Evolutionary conservation across 2,888 invertebrate genomes (phyloP).

Genomic region (Ophion slaviceki): DNA sequence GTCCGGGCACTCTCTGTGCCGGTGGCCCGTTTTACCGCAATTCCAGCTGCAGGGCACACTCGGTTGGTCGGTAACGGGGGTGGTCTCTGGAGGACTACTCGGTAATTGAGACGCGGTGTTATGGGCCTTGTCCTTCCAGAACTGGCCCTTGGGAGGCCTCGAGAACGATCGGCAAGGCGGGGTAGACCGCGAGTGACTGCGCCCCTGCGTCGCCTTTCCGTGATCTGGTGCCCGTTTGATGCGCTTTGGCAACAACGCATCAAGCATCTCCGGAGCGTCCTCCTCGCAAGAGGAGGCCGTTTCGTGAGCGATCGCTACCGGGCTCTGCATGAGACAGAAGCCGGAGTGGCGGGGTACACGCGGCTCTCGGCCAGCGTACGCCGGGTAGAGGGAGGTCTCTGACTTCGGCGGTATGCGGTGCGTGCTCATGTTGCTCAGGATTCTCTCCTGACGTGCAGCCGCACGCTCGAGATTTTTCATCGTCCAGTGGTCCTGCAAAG

Average conservation of each 20-base stretch:
- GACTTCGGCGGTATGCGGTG: conserved; percentile 5
- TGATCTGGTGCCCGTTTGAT: too few relatives aligned
- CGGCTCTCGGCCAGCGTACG: neutral
- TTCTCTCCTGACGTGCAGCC: neutral
- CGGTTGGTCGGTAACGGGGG: neutral
- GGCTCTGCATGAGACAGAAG: neutral
- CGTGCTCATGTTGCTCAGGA: neutral
- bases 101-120: too few relatives aligned
- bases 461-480: neutral
- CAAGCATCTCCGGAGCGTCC: too few relatives aligned
- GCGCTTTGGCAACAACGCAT: too few relatives aligned
- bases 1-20: too few relatives aligned
- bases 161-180: neutral
- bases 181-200: neutral
- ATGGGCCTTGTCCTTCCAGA: too few relatives aligned
- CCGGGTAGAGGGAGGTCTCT: conserved; percentile 39
- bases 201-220: too few relatives aligned
- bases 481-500: neutral
- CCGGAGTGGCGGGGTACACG: neutral
- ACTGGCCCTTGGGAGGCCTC: neutral
- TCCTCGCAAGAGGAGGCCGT: too few relatives aligned
- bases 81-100: too few relatives aligned
- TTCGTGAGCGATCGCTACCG: too few relatives aligned
- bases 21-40: conserved; percentile 7
- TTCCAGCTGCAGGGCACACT: neutral